Conservation (phyloP, 92 coral and sea anemone genomes). For the Chrysogorgia sp. region DNA sequence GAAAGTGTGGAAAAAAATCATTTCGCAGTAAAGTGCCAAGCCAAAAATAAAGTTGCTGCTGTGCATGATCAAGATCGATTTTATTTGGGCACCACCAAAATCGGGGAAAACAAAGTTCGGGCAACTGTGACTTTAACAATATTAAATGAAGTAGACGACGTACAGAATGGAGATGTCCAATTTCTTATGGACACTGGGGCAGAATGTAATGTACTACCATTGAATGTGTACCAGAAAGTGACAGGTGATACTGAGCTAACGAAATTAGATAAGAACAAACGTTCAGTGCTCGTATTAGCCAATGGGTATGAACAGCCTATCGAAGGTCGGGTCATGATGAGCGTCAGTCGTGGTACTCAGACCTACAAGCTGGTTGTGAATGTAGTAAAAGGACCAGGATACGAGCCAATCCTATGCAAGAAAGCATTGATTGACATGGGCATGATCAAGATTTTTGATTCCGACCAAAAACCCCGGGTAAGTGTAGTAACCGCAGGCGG, state of each 20-base stretch:
- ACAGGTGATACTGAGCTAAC: slow-evolving; percentile 25
- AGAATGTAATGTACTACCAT: too few relatives aligned
- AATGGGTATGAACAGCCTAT: slow-evolving; percentile 58
- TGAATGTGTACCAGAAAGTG: slow-evolving; percentile 39
- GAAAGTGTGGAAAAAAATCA: slow-evolving; percentile 54
- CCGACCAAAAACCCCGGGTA: slow-evolving; percentile 24
- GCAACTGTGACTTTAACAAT: too few relatives aligned
- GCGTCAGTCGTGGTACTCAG: slow-evolving; percentile 33
- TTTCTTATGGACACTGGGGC: too few relatives aligned
- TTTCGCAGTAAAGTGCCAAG: slow-evolving; percentile 47
- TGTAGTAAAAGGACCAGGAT: slow-evolving; percentile 48
- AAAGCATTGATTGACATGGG: slow-evolving; percentile 59
- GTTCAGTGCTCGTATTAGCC: slow-evolving; percentile 52
- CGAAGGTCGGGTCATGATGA: slow-evolving; percentile 44
- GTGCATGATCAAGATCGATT: too few relatives aligned
- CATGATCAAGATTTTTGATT: slow-evolving; percentile 36
- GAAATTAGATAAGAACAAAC: neutral
- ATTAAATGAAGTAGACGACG: too few relatives aligned
- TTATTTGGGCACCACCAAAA: too few relatives aligned
- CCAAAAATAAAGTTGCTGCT: too few relatives aligned
- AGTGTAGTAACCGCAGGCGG: slow-evolving; percentile 19
- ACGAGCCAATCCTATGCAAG: slow-evolving; percentile 59
- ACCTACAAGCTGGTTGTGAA: slow-evolving; percentile 48
- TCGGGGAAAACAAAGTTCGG: too few relatives aligned
- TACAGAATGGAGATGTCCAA: too few relatives aligned